Evolutionary conservation across 2,113 vertebrate genomes (phyloP).

Genomic region (Chionomys nivalis): DNA sequence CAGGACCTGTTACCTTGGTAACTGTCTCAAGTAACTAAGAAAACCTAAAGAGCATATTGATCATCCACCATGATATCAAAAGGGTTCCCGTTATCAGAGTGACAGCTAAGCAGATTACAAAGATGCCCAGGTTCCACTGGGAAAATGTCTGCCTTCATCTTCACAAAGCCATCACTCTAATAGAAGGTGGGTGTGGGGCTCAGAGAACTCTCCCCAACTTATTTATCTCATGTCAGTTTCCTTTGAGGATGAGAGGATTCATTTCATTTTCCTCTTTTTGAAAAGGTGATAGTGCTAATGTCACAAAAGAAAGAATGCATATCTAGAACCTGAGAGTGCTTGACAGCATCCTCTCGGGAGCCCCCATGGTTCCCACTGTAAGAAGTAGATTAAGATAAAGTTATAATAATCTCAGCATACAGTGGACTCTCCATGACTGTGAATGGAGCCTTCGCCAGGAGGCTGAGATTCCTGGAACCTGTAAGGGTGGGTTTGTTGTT

Average conservation of each 20-base stretch:
- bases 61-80: conserved; percentile 93
- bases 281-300: conserved; percentile 66
- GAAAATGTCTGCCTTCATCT: conserved; percentile 86
- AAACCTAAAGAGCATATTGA: conserved; percentile 93
- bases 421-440: rapidly evolving
- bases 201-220: conserved; percentile 48
- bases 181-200: conserved; percentile 57
- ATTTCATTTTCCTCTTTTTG: conserved; percentile 65
- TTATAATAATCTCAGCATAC: background rate
- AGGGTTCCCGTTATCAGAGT: conserved; percentile 89
- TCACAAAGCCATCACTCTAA: conserved; percentile 78
- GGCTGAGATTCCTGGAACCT: background rate
- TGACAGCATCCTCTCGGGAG: background rate
- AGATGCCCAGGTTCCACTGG: conserved; percentile 82
- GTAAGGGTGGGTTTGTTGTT: background rate
- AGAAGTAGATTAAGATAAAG: background rate
- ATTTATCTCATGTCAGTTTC: conserved; percentile 76
- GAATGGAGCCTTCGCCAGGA: background rate
- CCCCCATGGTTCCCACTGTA: background rate
- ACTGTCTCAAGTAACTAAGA: conserved; percentile 88
- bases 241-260: conserved; percentile 74
- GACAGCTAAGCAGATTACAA: conserved; percentile 89
- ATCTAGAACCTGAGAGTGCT: background rate
- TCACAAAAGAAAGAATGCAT: background rate
- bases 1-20: conserved; percentile 90